phyloP scores from a whole-genome alignment of 2,113 vertebrate genomes.

The Trichomycterus rosablanca region DNA sequence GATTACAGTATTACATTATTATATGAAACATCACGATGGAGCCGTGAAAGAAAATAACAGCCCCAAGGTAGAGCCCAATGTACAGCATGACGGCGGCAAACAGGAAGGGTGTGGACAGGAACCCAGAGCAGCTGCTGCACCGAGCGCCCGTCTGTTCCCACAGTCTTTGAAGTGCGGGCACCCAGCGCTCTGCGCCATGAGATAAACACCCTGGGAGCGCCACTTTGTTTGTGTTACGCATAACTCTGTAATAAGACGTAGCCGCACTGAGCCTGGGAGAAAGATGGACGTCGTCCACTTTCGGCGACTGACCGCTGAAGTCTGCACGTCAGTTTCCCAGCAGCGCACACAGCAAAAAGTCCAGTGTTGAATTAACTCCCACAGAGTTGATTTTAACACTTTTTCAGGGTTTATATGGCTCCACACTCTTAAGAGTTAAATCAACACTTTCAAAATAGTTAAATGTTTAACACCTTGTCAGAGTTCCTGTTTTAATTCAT shows the following conservation, averaged over 20 bases:
- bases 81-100: slow-evolving; percentile 61
- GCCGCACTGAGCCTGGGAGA: slow-evolving; percentile 49
- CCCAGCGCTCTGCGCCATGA: slow-evolving; percentile 62
- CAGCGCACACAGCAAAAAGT: not conserved
- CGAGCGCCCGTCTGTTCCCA: slow-evolving; percentile 73
- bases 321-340: not conserved
- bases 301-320: not conserved
- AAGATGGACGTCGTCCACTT: slow-evolving; percentile 34
- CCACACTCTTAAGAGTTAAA: too few relatives aligned
- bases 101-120: slow-evolving; percentile 86
- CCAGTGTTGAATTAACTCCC: too few relatives aligned
- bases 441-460: too few relatives aligned
- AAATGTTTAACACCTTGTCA: too few relatives aligned
- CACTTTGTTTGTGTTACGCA: slow-evolving; percentile 65
- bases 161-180: slow-evolving; percentile 75
- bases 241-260: slow-evolving; percentile 58
- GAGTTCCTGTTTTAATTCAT: too few relatives aligned
- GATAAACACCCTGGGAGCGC: slow-evolving; percentile 69
- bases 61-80: slow-evolving; percentile 63
- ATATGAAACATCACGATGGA: not conserved
- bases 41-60: slow-evolving; percentile 64
- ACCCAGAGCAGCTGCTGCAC: slow-evolving; percentile 71
- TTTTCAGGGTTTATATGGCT: too few relatives aligned
- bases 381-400: too few relatives aligned
- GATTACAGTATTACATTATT: too few relatives aligned